Base-by-base conservation (phyloP, 2,113 vertebrate genomes). In the Oreochromis tanganicae region DNA sequence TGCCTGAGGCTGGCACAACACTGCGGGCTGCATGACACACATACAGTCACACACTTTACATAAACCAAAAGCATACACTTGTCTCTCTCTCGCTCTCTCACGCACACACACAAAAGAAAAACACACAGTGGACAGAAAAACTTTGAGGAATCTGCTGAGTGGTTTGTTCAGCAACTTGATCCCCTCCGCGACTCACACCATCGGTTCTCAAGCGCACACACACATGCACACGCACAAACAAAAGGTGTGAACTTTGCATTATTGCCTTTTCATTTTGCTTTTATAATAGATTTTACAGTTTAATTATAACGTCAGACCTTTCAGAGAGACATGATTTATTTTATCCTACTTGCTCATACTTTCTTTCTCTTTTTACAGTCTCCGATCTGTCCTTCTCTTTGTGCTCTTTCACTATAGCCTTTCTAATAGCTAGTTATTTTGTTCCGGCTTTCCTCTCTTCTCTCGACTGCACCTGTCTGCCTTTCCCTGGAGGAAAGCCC, bases 91-190 rank as follows among this genome's bases (percentile, higher is more conserved):
- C 24, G 19, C 80, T 41, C 83, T 34, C 43, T 59, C 56, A 80
- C 73, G 32, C 73, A 34, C 66, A 61, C 43, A 43, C n/a, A 85
- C 75, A 54, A 61, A 90, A 85, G 82, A 87, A 92, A 94, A 93
- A 87, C 52, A 90, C 80, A 87, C 86, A 87, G 68, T 7, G 4
- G 86, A 81, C 80, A 92, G 80, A 85, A 94, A 94, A 84, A 90
- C 87, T 87, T 83, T 79, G 75, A 50, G 88, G 94, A 96, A 96
- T 96, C 95, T 96, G 96, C 96, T 97, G 96, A 97, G 93, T 89
- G 95, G 94, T 95, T 90, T 79, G 7, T 92, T 92, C 86, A 83
- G 95, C 93, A 95, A 96, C 95, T 78, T 89, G 96, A 97, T 95
- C 95, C 92, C 52, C 90, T 92, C 84, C 43, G 87, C 88, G 24